Evolutionary conservation across 2,888 invertebrate genomes (phyloP).

Genomic region (Lucinisca nassula): DNA sequence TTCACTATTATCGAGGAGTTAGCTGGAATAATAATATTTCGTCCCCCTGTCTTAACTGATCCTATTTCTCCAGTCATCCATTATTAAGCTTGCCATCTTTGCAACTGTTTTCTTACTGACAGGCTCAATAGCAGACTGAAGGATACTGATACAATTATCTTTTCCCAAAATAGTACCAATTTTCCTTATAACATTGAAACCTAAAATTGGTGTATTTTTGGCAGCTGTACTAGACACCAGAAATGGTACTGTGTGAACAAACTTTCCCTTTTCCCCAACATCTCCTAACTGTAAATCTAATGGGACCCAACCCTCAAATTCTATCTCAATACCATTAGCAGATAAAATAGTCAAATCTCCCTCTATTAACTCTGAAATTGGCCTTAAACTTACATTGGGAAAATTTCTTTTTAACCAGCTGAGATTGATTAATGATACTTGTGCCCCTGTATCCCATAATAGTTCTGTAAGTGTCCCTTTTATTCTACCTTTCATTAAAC

Average conservation of each 20-base stretch:
- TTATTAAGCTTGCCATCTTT: background rate
- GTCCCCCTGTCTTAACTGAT: background rate
- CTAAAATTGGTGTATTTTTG: slow-evolving; percentile 32
- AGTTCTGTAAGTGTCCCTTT: background rate
- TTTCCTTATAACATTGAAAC: slow-evolving; percentile 50
- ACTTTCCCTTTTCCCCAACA: background rate
- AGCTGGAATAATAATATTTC: background rate
- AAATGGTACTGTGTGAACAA: slow-evolving; percentile 26
- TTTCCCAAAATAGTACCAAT: background rate
- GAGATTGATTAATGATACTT: slow-evolving; percentile 39
- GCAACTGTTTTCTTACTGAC: background rate
- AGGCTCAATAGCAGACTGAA: background rate
- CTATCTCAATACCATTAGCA: slow-evolving; percentile 12
- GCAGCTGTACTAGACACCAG: slow-evolving; percentile 9
- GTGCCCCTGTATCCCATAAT: slow-evolving; percentile 54
- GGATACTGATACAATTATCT: background rate
- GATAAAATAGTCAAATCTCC: background rate
- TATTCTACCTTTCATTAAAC: slow-evolving; percentile 19
- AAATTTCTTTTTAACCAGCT: too few relatives aligned
- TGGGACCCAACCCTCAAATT: slow-evolving; percentile 26
- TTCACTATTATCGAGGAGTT: background rate
- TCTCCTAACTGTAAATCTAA: background rate
- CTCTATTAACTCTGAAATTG: slow-evolving; percentile 4
- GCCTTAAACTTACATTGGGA: background rate
- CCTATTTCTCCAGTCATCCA: background rate